Conservation (phyloP, 2,113 vertebrate genomes). For the Dipodomys stephensi region DNA sequence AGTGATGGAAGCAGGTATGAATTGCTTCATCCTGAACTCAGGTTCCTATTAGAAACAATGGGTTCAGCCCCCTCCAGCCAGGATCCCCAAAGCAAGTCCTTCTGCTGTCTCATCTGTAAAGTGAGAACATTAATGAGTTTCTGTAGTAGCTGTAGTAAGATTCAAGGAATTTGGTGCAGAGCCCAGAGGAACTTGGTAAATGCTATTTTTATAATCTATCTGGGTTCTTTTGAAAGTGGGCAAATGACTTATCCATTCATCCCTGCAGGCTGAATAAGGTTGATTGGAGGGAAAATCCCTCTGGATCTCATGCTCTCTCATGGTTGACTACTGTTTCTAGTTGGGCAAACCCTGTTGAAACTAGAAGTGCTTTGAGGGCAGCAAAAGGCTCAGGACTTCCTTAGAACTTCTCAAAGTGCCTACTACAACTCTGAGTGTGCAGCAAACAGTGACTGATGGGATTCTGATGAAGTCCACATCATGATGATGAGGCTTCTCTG, state of each 20-base stretch:
- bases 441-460: not conserved
- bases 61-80: not conserved
- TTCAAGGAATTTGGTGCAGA: slow-evolving; percentile 34
- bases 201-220: slow-evolving; percentile 48
- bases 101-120: not conserved
- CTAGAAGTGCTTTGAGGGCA: slow-evolving; percentile 11
- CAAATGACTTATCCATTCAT: slow-evolving; percentile 21
- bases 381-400: not conserved
- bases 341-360: not conserved
- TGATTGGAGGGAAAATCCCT: slow-evolving; percentile 23
- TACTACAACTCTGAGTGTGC: not conserved
- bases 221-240: slow-evolving; percentile 40
- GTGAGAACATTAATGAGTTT: not conserved
- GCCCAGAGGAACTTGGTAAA: slow-evolving; percentile 42
- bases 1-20: rapidly evolving
- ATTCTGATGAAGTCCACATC: not conserved
- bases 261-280: slow-evolving; percentile 5
- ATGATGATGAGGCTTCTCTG: not conserved
- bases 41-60: rapidly evolving
- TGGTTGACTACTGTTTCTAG: slow-evolving; percentile 12
- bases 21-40: not conserved
- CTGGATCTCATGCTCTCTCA: not conserved
- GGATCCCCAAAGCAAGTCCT: no score
- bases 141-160: not conserved
- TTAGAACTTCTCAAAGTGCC: not conserved